Evolutionary conservation across 2,113 vertebrate genomes (phyloP).

Genomic region (Oxygymnocypris stewartii): DNA sequence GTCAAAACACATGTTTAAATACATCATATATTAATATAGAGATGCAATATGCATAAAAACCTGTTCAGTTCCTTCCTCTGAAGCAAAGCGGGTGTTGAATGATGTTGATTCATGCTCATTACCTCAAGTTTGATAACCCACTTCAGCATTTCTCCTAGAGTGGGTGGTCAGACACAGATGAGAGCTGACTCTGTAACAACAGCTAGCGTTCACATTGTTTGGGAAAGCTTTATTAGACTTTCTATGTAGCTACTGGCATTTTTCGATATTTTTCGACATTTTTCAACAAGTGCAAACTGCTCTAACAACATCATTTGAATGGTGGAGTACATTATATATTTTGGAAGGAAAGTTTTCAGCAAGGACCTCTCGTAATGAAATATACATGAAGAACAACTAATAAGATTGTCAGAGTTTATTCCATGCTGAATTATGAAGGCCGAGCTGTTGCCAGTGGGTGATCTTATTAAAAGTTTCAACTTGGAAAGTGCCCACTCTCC

Average conservation of each 20-base stretch:
- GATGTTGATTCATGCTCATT: not conserved
- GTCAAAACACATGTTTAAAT: constrained; percentile 6
- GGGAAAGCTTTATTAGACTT: not conserved
- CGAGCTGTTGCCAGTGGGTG: constrained; percentile 17
- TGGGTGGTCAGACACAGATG: not conserved
- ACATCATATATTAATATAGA: not conserved
- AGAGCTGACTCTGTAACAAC: constrained; percentile 3
- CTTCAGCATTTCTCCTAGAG: not conserved
- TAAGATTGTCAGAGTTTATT: constrained; percentile 39
- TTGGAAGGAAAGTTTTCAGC: constrained; percentile 16
- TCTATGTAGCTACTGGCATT: not conserved
- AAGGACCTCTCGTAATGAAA: constrained; percentile 38
- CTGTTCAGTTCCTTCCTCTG: not conserved
- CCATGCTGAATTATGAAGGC: not conserved
- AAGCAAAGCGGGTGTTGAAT: not conserved
- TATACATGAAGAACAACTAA: constrained; percentile 49
- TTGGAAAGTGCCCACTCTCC: constrained; percentile 10
- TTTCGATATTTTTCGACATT: not conserved
- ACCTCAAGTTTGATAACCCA: constrained; percentile 2
- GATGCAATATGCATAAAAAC: not conserved
- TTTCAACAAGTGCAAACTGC: not conserved
- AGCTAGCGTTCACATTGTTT: not conserved
- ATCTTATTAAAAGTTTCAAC: constrained; percentile 37
- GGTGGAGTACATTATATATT: constrained; percentile 19
- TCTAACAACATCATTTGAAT: constrained; percentile 9